Base-by-base conservation (phyloP, 2,888 invertebrate species). In the Thecocarcelia acutangulata region DNA sequence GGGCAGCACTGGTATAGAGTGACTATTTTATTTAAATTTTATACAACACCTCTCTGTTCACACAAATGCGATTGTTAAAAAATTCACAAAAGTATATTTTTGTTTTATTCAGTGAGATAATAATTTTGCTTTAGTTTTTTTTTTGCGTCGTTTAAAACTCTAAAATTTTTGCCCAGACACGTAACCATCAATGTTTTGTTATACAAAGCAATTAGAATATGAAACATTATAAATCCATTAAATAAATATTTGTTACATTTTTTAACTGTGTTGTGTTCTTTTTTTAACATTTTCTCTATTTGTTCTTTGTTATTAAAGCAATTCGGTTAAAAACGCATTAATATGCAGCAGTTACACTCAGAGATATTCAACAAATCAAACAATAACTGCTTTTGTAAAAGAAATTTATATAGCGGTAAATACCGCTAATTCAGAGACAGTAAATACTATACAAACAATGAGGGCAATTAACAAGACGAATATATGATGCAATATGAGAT, bases 151-250 rank as follows among this genome's bases (percentile, higher is more conserved):
- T 54, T 59, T 44, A 72, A 81, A 76, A 81, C 54, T 74, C 73
- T 46, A 82, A 78, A 77, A 78, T 54, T 82, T 81, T 82, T 82
- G 82, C 82, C 74, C 69, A 78, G 82, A 78, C 82, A 82, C 82
- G 82, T 82, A 82, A 78, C 73, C 77, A 66, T 73, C 77, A 68
- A 4, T 81, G 61, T 68, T 77, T 77, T 81, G 73, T 77, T 81
- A 69, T 78, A 54, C 82, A 64, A 24, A 82, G 82, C 82, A 82
- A 82, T 82, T 82, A 82, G 82, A 82, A 82, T 70, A 69, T 78
- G 78, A 82, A 82, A 82, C 82, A 82, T 82, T 78, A 69, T 78
- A 82, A 78, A 82, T 82, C 82, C 82, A 82, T 82, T 82, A 82
- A 58, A 70, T 70, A 82, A 78, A 82, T 82, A 82, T 82, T 82